phyloP scores from a whole-genome alignment of 2,797 vertebrate genomes.

The Aplochiton taeniatus region DNA sequence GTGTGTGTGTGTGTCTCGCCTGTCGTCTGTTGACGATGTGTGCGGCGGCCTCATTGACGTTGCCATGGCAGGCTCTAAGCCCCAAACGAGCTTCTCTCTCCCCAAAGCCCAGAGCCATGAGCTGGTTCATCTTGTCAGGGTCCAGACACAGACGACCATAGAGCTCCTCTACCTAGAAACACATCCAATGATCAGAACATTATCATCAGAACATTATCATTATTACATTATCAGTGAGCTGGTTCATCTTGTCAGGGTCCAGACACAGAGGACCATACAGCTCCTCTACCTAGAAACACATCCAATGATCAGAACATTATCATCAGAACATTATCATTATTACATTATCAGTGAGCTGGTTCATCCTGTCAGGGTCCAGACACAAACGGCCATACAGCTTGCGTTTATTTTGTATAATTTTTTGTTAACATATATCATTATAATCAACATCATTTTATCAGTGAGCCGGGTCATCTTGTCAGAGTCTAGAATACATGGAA shows the following conservation, averaged over 20 bases:
- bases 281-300: conserved; percentile 73
- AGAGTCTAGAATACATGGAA: conserved; percentile 59
- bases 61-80: conserved; percentile 86
- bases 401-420: too few species aligned
- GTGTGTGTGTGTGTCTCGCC: conserved; percentile 74
- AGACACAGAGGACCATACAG: conserved; percentile 80
- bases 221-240: conserved; percentile 52
- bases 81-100: conserved; percentile 90
- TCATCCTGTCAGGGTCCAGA: conserved; percentile 83
- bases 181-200: neutral
- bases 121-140: conserved; percentile 78
- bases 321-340: too few species aligned
- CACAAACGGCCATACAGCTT: conserved; percentile 77
- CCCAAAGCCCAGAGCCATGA: conserved; percentile 83
- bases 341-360: conserved; percentile 56
- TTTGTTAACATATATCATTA: too few species aligned
- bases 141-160: conserved; percentile 81
- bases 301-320: neutral
- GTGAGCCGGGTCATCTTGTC: conserved; percentile 80
- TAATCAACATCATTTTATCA: too few species aligned
- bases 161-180: conserved; percentile 78
- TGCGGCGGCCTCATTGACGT: conserved; percentile 79
- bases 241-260: conserved; percentile 82
- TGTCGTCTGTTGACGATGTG: conserved; percentile 85
- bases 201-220: too few species aligned